phyloP scores from a whole-genome alignment of 1,140 invertebrate species.

The Drosophila rhopaloa region DNA sequence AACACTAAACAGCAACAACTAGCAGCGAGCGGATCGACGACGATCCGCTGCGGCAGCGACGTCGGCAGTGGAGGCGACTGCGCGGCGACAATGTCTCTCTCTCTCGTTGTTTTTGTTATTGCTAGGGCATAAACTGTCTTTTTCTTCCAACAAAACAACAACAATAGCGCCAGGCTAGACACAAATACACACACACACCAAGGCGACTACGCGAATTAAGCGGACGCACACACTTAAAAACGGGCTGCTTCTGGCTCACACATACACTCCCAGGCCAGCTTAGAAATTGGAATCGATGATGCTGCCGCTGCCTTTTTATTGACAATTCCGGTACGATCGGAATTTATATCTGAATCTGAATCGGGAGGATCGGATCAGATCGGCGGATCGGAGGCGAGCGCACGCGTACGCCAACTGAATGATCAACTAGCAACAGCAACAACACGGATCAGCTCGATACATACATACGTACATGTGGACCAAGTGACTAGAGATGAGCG shows the following conservation, averaged over 20 bases:
- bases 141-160: constrained; percentile 41
- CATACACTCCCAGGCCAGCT: constrained; percentile 35
- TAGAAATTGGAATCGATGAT: constrained; percentile 54
- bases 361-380: constrained; percentile 28
- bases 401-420: constrained; percentile 64
- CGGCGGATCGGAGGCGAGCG: constrained; percentile 15
- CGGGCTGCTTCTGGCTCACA: constrained; percentile 37
- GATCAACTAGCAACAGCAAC: constrained; percentile 60
- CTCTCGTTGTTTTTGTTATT: constrained; percentile 57
- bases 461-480: constrained; percentile 8
- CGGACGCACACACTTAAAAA: constrained; percentile 39
- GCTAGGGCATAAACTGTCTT: constrained; percentile 72
- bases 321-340: constrained; percentile 44
- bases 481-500: constrained; percentile 15
- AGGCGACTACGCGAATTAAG: constrained; percentile 59
- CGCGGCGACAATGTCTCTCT: constrained; percentile 49
- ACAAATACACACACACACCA: constrained; percentile 29
- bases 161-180: constrained; percentile 44
- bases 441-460: constrained; percentile 29
- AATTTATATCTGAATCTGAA: constrained; percentile 16
- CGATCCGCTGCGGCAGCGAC: constrained; percentile 28
- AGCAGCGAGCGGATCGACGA: constrained; percentile 49
- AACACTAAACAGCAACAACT: constrained; percentile 63
- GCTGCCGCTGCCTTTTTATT: constrained; percentile 40
- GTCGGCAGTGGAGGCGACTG: constrained; percentile 24